phyloP scores from a whole-genome alignment of 2,113 vertebrate genomes.

The Melanostigma gelatinosum region DNA sequence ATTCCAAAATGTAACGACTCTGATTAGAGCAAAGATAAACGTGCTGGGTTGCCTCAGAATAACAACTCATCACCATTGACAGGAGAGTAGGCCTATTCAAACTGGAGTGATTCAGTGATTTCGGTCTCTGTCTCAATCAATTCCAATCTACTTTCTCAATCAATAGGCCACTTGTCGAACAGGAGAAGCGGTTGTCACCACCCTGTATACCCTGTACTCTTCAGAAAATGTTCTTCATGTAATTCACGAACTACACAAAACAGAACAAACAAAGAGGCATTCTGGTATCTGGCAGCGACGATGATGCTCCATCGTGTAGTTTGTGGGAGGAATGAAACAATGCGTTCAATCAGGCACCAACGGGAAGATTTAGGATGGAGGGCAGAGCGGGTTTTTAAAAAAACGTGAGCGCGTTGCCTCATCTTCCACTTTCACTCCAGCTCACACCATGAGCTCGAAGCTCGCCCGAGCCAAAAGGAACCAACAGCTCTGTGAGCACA shows the following conservation, averaged over 20 bases:
- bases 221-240: constrained; percentile 28
- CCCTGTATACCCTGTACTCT: constrained; percentile 12
- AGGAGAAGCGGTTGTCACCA: constrained; percentile 13
- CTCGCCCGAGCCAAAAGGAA: background rate
- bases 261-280: constrained; percentile 1
- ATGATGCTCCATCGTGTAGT: background rate
- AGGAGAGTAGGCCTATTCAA: constrained; percentile 26
- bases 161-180: constrained; percentile 53
- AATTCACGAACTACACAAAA: constrained; percentile 18
- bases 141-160: constrained; percentile 61
- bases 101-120: constrained; percentile 60
- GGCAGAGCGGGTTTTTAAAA: background rate
- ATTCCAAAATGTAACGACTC: background rate
- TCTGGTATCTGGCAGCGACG: background rate
- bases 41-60: background rate
- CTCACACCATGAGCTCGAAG: background rate
- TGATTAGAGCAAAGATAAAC: constrained; percentile 7
- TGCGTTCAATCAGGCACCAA: background rate
- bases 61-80: constrained; percentile 23
- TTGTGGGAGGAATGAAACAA: background rate
- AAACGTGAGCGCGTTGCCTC: background rate
- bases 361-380: background rate
- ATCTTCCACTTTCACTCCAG: background rate
- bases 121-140: constrained; percentile 57
- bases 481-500: background rate